Percentiles rank a stretch among this genome's conserved stretches.
These are phyloP conservation scores for Podilymbus podiceps DNA, from an alignment of 2,113 vertebrate species.

Conservation along the genomic window DNA sequence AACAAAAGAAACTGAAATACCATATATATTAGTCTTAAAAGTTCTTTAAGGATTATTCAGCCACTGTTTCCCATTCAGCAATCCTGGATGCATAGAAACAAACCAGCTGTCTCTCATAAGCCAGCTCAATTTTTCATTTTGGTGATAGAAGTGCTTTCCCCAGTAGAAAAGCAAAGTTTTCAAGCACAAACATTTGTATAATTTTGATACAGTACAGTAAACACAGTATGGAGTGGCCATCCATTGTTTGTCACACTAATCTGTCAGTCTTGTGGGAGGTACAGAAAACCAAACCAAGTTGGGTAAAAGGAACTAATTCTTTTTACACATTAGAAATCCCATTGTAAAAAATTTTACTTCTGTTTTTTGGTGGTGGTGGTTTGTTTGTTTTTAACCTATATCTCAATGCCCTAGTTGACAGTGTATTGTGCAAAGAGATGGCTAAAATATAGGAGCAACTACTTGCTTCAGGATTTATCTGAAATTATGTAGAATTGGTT, in stretches of 20 bases:
- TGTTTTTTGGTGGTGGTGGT: neutral
- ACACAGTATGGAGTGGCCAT: neutral
- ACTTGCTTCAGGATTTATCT: neutral
- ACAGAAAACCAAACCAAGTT: neutral
- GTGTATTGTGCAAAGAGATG: neutral
- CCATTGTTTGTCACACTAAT: neutral
- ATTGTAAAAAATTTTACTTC: neutral
- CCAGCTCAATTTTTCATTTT: neutral
- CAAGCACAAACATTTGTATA: neutral
- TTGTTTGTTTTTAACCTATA: neutral
- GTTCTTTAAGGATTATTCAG: neutral
- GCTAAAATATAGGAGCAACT: neutral
- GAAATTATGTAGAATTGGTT: neutral
- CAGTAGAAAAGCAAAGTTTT: neutral
- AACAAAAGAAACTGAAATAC: neutral
- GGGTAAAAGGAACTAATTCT: neutral
- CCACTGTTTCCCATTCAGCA: neutral
- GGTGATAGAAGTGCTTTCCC: neutral
- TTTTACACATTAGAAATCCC: neutral
- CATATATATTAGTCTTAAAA: neutral
- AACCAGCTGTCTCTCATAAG: neutral
- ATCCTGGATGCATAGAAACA: neutral
- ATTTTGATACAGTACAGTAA: neutral
- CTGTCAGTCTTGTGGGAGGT: neutral
- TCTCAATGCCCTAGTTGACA: neutral